These are phyloP conservation scores for Tokudaia muenninki DNA, from an alignment of 2,797 vertebrate genomes.

Conservation along the genomic window DNA sequence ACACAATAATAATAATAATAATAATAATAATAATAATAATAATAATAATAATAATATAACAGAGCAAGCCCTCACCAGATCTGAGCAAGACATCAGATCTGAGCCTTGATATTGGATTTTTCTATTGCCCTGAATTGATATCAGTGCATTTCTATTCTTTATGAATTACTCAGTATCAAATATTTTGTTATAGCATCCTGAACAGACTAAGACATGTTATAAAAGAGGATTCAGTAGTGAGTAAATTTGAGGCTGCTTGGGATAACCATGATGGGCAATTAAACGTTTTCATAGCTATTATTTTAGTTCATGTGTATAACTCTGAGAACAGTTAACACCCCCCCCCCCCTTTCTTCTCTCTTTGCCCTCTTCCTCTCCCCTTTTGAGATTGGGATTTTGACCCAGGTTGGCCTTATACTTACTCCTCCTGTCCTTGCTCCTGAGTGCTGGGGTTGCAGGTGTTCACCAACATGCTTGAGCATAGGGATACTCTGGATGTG, in stretches of 20 bases:
- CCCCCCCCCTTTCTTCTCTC: neutral
- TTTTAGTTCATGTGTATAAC: constrained; percentile 26
- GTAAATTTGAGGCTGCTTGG: constrained; percentile 18
- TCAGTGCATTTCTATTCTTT: neutral
- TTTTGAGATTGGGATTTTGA: neutral
- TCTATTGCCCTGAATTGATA: neutral
- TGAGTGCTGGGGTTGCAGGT: neutral
- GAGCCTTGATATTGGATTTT: neutral
- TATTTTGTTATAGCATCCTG: constrained; percentile 3
- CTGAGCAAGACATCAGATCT: neutral
- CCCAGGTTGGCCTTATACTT: neutral
- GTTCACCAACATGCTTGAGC: neutral
- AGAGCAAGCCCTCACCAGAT: neutral
- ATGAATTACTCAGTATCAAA: neutral
- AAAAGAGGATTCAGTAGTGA: constrained; percentile 26
- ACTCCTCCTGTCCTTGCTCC: neutral
- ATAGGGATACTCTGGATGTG: neutral
- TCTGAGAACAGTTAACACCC: constrained; percentile 3
- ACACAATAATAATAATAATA: neutral
- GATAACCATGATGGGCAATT: constrained; percentile 48
- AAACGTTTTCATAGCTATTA: constrained; percentile 46
- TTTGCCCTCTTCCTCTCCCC: neutral
- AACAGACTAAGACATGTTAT: neutral
- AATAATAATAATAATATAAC: neutral
- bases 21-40: too few relatives aligned